Conservation (phyloP, 2,888 invertebrate genomes). For the Temnothorax unifasciatus region DNA sequence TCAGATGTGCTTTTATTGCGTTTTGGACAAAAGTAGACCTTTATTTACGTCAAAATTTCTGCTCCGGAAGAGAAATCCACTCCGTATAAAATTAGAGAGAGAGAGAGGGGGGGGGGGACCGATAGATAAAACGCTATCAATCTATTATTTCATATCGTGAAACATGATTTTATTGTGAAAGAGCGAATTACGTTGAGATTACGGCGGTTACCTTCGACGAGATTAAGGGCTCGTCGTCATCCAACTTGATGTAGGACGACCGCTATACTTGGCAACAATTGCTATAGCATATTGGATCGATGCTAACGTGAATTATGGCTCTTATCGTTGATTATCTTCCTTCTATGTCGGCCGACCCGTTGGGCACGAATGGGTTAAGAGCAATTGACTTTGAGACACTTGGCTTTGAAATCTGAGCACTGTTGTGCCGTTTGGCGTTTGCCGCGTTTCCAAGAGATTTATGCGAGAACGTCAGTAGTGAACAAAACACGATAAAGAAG, state of each 20-base stretch:
- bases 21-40: not conserved
- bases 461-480: not conserved
- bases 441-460: not conserved
- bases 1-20: not conserved
- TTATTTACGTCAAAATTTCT: not conserved
- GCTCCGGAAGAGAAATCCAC: not conserved
- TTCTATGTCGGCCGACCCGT: slow-evolving; percentile 3
- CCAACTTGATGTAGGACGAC: slow-evolving; percentile 11
- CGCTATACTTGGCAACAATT: slow-evolving; percentile 9
- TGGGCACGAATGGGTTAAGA: slow-evolving; percentile 25
- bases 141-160: not conserved
- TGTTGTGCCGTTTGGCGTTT: slow-evolving; percentile 5
- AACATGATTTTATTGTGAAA: not conserved
- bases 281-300: slow-evolving; percentile 25
- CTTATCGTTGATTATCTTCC: slow-evolving; percentile 44
- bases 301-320: slow-evolving; percentile 39
- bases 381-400: slow-evolving; percentile 40
- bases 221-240: slow-evolving; percentile 23
- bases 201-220: slow-evolving; percentile 3
- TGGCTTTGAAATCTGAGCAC: slow-evolving; percentile 40
- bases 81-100: not conserved
- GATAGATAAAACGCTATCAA: not conserved
- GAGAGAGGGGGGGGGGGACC: not conserved
- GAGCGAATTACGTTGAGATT: not conserved
- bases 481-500: not conserved